Percentiles rank a stretch among this genome's conserved stretches.
Evolutionary conservation across 2,113 vertebrate species (phyloP).

Genomic region (Equus przewalskii): DNA sequence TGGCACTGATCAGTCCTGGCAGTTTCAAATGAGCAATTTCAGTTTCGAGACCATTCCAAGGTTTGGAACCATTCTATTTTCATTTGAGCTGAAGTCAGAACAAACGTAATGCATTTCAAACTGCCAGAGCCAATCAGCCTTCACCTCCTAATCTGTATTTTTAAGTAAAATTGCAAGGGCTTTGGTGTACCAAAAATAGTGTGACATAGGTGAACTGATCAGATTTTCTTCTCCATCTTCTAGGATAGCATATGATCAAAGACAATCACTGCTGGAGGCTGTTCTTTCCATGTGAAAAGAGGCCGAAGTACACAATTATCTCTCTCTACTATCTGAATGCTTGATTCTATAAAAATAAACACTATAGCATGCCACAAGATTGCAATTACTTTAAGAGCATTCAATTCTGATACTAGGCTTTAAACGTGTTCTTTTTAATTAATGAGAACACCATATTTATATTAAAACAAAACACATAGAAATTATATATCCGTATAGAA

Average conservation of each 20-base stretch:
- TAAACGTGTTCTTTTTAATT: not conserved
- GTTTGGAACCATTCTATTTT: constrained; percentile 48
- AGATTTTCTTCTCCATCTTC: constrained; percentile 36
- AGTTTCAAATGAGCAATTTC: constrained; percentile 75
- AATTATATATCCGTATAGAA: not conserved
- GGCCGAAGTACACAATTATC: not conserved
- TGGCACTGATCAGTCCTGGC: constrained; percentile 54
- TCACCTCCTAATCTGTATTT: constrained; percentile 59
- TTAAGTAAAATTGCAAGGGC: constrained; percentile 66
- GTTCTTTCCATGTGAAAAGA: constrained; percentile 36
- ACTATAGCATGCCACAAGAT: not conserved
- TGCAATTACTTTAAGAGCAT: not conserved
- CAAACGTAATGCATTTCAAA: constrained; percentile 49
- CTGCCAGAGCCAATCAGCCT: constrained; percentile 34
- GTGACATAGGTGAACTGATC: constrained; percentile 62
- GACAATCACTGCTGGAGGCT: constrained; percentile 17
- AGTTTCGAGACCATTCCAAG: not conserved
- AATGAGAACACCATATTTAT: not conserved
- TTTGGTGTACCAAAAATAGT: constrained; percentile 66
- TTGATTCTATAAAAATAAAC: not conserved
- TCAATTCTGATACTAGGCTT: not conserved
- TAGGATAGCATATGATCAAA: not conserved
- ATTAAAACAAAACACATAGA: not conserved
- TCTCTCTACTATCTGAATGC: not conserved
- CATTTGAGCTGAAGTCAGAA: constrained; percentile 67